Evolutionary conservation across 2,888 invertebrate genomes (phyloP).

Genomic region (Pardosa pseudoannulata): DNA sequence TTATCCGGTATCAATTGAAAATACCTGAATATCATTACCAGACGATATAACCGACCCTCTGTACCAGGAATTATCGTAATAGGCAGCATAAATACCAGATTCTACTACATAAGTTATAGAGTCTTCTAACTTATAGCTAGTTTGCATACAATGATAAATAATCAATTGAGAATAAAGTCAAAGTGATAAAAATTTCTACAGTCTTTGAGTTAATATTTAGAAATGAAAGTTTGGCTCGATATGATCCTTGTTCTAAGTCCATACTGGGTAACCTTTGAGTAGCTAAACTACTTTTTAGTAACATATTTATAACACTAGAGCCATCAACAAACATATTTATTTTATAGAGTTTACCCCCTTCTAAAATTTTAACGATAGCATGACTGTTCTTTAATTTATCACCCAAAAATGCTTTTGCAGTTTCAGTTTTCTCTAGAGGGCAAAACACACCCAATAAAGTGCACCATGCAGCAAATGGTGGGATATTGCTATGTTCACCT

Average conservation of each 20-base stretch:
- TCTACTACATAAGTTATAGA: background rate
- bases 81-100: conserved; percentile 27
- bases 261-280: background rate
- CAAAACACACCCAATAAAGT: conserved; percentile 24
- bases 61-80: conserved; percentile 25
- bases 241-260: background rate
- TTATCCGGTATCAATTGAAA: conserved; percentile 45
- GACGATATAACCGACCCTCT: conserved; percentile 20
- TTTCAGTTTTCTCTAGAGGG: conserved; percentile 27
- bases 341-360: conserved; percentile 21
- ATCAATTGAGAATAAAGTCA: background rate
- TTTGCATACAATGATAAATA: conserved; percentile 32
- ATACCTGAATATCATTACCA: background rate
- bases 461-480: conserved; percentile 43
- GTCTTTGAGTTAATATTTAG: background rate
- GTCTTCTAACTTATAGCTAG: conserved; percentile 4
- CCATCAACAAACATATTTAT: conserved; percentile 24
- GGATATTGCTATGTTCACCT: conserved; percentile 11
- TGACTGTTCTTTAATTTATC: background rate
- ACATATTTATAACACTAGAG: conserved; percentile 9
- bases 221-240: conserved; percentile 31
- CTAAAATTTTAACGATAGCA: conserved; percentile 25
- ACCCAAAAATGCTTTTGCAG: conserved; percentile 1
- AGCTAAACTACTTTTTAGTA: conserved; percentile 27
- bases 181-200: conserved; percentile 30